Evolutionary conservation across 64 coral and sea anemone species (phyloP).

Genomic region (Stichodactyla helianthus): DNA sequence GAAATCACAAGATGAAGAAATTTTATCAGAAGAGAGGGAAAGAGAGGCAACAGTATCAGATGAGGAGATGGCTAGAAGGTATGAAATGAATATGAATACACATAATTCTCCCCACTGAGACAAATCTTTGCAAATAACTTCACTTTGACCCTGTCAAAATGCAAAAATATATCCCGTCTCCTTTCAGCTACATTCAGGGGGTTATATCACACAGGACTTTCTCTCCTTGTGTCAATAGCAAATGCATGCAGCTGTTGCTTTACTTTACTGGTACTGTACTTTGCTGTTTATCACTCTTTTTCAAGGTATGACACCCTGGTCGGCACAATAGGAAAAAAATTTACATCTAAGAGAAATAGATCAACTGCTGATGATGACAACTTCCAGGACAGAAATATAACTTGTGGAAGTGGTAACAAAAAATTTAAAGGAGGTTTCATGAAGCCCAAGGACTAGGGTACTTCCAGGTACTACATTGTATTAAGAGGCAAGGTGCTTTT

Average conservation of each 20-base stretch:
- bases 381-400: background rate
- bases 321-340: conserved; percentile 85
- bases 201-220: background rate
- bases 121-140: too few relatives aligned
- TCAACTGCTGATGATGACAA: conserved; percentile 14
- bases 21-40: conserved; percentile 54
- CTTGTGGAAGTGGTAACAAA: background rate
- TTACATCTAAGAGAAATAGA: conserved; percentile 68
- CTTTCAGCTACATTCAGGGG: background rate
- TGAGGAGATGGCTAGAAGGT: conserved; percentile 92
- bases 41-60: conserved; percentile 73
- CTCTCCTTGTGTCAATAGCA: too few relatives aligned
- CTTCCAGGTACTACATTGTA: too few relatives aligned
- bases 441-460: conserved; percentile 41
- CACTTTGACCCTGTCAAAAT: background rate
- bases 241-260: too few relatives aligned
- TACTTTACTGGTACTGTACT: too few relatives aligned
- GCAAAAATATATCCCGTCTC: too few relatives aligned
- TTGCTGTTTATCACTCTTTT: too few relatives aligned
- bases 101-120: too few relatives aligned
- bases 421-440: conserved; percentile 44
- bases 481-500: too few relatives aligned
- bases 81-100: background rate
- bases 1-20: conserved; percentile 47
- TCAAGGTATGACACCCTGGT: conserved; percentile 77